Evolutionary conservation across 2,888 invertebrate genomes (phyloP), one percentile per base, ranked within the genome.

Genomic region (Eristalis pertinax): DNA sequence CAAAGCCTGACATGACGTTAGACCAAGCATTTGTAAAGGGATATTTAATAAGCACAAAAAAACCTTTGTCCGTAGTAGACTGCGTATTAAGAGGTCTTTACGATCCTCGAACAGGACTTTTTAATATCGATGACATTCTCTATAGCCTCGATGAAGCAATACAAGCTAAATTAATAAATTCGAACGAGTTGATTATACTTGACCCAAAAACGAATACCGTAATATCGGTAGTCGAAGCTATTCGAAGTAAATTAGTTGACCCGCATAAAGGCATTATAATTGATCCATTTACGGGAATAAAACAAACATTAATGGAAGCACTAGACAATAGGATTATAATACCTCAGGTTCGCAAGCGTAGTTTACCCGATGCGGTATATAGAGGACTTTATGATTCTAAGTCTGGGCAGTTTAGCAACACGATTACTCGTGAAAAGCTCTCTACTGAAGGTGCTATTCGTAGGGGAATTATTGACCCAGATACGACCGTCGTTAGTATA

Each of bases 381-480:
- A 96, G 97, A 93, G 98, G 98, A n/a, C 95, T 97, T 88, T 98
- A 98, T 91, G 97, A 98, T 94, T 96, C 97, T 0, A 95, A 95
- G 90, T 96, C 96, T 43, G 98, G 98, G 65, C 95, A 96, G 91
- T 97, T 97, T 91, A 96, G 96, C 50, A 96, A 96, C 91, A 96
- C 97, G 2, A 95, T 95, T 90, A 96, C 96, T n/a, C 95, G 96
- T 90, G 96, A 97, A 92, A 96, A 96, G 91, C 93, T 98, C 85
- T 95, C 96, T 89, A 96, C 97, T 72, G 96, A 97, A 92, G 95
- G 96, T 90, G 98, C 98, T 75, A 96, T 98, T 91, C 95, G 96
- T 91, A 95, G 96, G 91, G 97, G 97, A 85, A 95, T 97, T 90
- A 95, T 98, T 90, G 97, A 98, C 93, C 95, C 96, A 68, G 96